Evolutionary conservation across 2,797 vertebrate genomes (phyloP).

Genomic region (Chanos chanos): DNA sequence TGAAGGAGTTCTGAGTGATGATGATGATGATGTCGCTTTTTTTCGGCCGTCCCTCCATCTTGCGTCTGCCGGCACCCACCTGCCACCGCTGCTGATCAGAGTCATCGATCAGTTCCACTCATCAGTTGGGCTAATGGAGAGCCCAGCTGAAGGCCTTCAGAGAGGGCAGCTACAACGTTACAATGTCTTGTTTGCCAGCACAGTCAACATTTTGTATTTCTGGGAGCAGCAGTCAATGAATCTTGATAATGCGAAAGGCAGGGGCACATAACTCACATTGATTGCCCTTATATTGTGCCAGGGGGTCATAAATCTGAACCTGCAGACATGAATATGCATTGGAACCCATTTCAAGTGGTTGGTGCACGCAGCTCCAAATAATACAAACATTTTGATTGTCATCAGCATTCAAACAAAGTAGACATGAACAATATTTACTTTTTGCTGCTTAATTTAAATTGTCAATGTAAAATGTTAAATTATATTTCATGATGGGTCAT

Average conservation of each 20-base stretch:
- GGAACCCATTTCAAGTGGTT: conserved; percentile 64
- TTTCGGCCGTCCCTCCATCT: conserved; percentile 24
- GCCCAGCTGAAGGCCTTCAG: conserved; percentile 73
- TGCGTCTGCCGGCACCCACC: conserved; percentile 39
- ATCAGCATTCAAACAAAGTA: conserved; percentile 57
- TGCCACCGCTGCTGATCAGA: conserved; percentile 49
- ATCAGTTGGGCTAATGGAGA: conserved; percentile 53
- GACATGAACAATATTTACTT: conserved; percentile 52
- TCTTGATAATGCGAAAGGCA: conserved; percentile 80
- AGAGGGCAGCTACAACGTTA: conserved; percentile 84
- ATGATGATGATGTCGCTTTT: conserved; percentile 32
- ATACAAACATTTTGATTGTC: conserved; percentile 52
- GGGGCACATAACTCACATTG: conserved; percentile 84
- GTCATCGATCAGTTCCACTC: conserved; percentile 53
- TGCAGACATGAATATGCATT: conserved; percentile 77
- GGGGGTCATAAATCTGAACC: conserved; percentile 79
- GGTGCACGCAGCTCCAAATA: conserved; percentile 56
- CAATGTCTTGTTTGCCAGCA: conserved; percentile 74
- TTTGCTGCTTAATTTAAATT: conserved; percentile 49
- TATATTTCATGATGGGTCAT: too few species aligned
- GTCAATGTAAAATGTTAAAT: too few species aligned
- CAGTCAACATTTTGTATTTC: conserved; percentile 66
- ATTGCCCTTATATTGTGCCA: conserved; percentile 81
- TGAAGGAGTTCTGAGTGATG: conserved; percentile 31
- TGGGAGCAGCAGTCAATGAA: conserved; percentile 82